Percentiles rank a stretch among this genome's conserved stretches.
Conservation (phyloP, 2,888 invertebrate genomes). For the Noctua janthina region DNA sequence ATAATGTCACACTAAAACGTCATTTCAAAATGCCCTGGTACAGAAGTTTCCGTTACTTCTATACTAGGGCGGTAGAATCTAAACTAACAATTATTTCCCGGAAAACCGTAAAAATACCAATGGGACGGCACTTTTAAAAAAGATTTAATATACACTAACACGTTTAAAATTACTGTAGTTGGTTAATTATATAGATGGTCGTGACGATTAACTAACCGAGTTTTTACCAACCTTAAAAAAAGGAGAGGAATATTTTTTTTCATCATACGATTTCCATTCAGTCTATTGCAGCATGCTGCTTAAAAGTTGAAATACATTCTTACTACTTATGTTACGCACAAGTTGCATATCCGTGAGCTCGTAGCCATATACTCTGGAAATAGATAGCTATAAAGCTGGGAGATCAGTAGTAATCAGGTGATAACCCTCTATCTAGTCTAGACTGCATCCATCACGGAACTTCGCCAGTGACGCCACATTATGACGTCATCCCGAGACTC, state of each 20-base stretch:
- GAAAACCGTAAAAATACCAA: neutral
- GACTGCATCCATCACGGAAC: no score
- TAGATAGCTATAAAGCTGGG: neutral
- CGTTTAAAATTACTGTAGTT: no score
- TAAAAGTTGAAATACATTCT: neutral
- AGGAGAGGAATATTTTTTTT: neutral
- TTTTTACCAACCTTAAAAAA: neutral
- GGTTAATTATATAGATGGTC: no score
- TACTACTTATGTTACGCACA: neutral
- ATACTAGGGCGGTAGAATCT: slow-evolving; percentile 4
- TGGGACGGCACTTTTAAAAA: no score
- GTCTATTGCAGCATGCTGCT: neutral
- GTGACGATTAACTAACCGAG: neutral
- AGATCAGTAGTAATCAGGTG: neutral
- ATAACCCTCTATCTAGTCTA: neutral
- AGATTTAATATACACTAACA: no score
- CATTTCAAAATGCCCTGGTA: slow-evolving; percentile 18
- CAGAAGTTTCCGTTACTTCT: neutral
- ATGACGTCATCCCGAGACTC: slow-evolving; percentile 3
- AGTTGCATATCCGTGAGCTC: no score
- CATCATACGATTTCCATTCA: neutral
- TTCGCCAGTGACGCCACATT: neutral
- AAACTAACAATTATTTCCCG: neutral
- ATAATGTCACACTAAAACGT: slow-evolving; percentile 6
- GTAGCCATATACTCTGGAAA: neutral